Evolutionary conservation across 2,888 invertebrate genomes (phyloP).

Genomic region (Hypomecis atomaria): DNA sequence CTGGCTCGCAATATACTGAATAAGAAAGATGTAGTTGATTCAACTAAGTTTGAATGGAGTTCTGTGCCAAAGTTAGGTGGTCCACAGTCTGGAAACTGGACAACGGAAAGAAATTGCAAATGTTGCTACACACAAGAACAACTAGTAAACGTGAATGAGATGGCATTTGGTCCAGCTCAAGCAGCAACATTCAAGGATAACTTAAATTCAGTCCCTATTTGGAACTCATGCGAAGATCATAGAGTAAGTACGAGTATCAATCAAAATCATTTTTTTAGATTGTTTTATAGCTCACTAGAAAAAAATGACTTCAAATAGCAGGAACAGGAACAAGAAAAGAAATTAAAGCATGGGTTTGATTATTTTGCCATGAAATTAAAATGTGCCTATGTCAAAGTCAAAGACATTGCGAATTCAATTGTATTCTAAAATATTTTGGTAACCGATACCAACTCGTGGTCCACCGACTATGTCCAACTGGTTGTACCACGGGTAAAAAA

Average conservation of each 20-base stretch:
- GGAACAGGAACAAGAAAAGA: background rate
- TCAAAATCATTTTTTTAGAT: background rate
- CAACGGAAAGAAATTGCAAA: conserved; percentile 18
- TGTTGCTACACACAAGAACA: conserved; percentile 22
- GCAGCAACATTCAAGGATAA: conserved; percentile 14
- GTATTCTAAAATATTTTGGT: too few species aligned
- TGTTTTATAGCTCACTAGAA: background rate
- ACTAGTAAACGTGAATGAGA: conserved; percentile 10
- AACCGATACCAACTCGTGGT: too few species aligned
- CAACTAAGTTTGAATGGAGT: conserved; percentile 18
- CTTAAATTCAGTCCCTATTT: conserved; percentile 30
- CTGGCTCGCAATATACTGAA: background rate
- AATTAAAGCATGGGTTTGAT: background rate
- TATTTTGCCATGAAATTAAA: too few species aligned
- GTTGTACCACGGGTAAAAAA: too few species aligned
- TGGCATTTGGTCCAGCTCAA: conserved; percentile 26
- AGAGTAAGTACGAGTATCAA: conserved; percentile 25
- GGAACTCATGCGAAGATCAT: conserved; percentile 23
- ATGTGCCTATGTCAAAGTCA: too few species aligned
- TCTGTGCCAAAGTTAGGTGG: background rate
- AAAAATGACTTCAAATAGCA: background rate
- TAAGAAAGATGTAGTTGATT: conserved; percentile 15
- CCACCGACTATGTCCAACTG: too few species aligned
- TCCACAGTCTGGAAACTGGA: background rate
- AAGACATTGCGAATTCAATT: too few species aligned